Evolutionary conservation across 2,113 vertebrate species (phyloP).

Genomic region (Xiphophorus maculatus): DNA sequence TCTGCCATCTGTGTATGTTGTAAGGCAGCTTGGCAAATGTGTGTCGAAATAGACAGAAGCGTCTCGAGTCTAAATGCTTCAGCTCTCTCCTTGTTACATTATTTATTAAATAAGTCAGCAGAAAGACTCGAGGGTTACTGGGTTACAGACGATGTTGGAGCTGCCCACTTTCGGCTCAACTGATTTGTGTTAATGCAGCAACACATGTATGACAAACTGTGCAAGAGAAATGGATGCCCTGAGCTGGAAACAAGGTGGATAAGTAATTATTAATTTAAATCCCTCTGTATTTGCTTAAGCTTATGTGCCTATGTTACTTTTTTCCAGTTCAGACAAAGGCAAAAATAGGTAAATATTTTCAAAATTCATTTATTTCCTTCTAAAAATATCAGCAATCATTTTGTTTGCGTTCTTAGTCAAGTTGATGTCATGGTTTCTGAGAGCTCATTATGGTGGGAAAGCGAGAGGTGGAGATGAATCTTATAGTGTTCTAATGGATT

Average conservation of each 20-base stretch:
- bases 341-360: background rate
- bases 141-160: constrained; percentile 55
- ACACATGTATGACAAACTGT: constrained; percentile 15
- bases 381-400: background rate
- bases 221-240: constrained; percentile 11
- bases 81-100: constrained; percentile 53
- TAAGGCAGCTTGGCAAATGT: constrained; percentile 35
- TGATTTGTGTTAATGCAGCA: constrained; percentile 26
- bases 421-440: background rate
- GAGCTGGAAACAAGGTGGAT: background rate
- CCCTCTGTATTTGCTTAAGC: background rate
- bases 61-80: constrained; percentile 43
- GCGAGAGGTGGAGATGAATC: background rate
- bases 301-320: background rate
- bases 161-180: constrained; percentile 24
- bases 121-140: constrained; percentile 62
- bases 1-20: constrained; percentile 63
- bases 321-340: constrained; percentile 2
- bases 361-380: background rate
- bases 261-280: constrained; percentile 9
- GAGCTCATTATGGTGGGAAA: background rate
- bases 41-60: constrained; percentile 38
- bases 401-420: background rate
- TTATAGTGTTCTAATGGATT: constrained; percentile 6
- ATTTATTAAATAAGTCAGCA: constrained; percentile 65